phyloP scores from a whole-genome alignment of 2,113 vertebrate genomes.

The Coptodon bakossiorum region DNA sequence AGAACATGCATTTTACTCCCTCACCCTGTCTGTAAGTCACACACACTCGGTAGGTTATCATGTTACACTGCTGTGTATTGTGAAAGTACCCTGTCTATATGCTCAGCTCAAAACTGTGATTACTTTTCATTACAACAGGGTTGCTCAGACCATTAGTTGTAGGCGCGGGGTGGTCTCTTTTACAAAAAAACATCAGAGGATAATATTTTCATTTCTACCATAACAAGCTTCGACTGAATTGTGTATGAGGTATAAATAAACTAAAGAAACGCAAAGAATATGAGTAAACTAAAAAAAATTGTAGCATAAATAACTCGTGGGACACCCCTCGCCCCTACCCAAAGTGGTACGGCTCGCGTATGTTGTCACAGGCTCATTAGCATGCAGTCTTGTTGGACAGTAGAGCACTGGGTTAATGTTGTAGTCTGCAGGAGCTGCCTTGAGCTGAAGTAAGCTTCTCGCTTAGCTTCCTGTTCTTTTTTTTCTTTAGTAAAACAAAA shows the following conservation, averaged over 20 bases:
- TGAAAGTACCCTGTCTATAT: slow-evolving; percentile 11
- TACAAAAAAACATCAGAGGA: background rate
- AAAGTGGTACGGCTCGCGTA: slow-evolving; percentile 5
- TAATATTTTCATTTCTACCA: background rate
- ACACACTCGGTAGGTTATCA: background rate
- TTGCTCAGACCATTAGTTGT: background rate
- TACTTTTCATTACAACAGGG: slow-evolving; percentile 57
- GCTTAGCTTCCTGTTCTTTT: background rate
- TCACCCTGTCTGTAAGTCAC: background rate
- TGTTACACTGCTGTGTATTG: slow-evolving; percentile 1
- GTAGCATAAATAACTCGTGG: background rate
- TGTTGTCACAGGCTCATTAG: slow-evolving; percentile 55
- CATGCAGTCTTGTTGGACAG: slow-evolving; percentile 38
- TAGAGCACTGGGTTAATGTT: slow-evolving; percentile 31
- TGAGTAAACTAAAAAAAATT: background rate
- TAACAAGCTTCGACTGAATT: accelerated
- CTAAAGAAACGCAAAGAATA: background rate
- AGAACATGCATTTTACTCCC: background rate
- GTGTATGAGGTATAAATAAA: accelerated
- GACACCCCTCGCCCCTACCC: background rate
- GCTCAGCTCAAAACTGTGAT: slow-evolving; percentile 46
- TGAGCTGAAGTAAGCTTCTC: slow-evolving; percentile 2
- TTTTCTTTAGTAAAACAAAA: background rate
- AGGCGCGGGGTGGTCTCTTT: background rate
- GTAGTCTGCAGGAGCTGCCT: slow-evolving; percentile 33